Conservation (phyloP, 2,113 vertebrate species). For the Brienomyrus longianalis region DNA sequence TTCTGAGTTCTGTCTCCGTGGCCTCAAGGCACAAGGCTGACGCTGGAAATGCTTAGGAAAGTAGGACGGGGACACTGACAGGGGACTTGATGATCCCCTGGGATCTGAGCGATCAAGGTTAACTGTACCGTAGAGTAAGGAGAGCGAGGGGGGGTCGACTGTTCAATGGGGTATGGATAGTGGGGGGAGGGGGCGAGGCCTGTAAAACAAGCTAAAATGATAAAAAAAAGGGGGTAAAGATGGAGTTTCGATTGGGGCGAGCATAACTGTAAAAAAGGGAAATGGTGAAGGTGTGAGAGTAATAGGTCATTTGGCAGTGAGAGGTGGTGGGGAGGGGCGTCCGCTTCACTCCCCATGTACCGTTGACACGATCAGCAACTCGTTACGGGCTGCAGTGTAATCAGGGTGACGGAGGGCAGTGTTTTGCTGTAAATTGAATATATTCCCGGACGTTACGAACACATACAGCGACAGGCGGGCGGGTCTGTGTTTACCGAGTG, state of each 20-base stretch:
- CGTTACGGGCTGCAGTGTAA: neutral
- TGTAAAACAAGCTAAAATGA: neutral
- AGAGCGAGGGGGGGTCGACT: neutral
- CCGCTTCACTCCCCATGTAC: neutral
- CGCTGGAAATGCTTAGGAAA: conserved; percentile 38
- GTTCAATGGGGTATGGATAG: neutral
- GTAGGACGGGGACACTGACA: conserved; percentile 45
- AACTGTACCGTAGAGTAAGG: conserved; percentile 29
- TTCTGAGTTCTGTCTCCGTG: neutral
- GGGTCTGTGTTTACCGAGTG: neutral
- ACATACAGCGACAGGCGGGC: neutral
- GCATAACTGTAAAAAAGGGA: neutral
- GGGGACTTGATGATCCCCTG: conserved; percentile 40
- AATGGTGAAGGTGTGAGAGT: neutral
- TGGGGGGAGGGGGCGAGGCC: neutral
- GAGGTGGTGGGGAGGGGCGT: neutral
- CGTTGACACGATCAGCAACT: neutral
- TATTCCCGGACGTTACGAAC: neutral
- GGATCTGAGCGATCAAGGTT: conserved; percentile 28
- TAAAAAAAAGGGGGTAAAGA: neutral
- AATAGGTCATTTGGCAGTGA: neutral
- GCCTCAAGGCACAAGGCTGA: conserved; percentile 21
- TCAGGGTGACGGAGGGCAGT: neutral
- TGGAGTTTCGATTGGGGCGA: neutral
- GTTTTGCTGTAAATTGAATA: neutral